Conservation (phyloP, 2,113 vertebrate genomes). For the Papio anubis region DNA sequence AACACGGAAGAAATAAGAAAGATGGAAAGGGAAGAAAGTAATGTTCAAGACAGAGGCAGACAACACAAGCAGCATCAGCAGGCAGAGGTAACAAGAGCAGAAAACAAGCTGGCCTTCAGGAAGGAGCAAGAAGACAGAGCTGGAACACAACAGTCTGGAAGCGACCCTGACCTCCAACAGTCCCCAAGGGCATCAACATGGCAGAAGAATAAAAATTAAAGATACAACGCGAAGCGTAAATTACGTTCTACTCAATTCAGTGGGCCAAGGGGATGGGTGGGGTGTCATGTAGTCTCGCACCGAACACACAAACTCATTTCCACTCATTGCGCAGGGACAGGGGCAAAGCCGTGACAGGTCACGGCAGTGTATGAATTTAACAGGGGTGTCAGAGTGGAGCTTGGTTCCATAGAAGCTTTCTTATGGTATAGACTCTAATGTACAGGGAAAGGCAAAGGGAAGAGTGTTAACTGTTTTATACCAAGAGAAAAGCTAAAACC, state of each 20-base stretch:
- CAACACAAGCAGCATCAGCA: not conserved
- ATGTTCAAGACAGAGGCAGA: not conserved
- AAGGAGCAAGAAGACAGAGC: not conserved
- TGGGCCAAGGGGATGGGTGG: not conserved
- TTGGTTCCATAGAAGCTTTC: not conserved
- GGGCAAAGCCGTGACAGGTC: not conserved
- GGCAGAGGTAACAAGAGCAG: not conserved
- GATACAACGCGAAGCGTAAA: rapidly evolving
- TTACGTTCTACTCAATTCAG: not conserved
- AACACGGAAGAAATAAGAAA: not conserved
- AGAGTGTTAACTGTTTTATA: not conserved
- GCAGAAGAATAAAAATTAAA: not conserved
- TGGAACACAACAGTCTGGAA: not conserved
- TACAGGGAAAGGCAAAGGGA: not conserved
- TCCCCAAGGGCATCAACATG: not conserved
- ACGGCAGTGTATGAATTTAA: not conserved
- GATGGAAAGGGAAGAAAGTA: not conserved
- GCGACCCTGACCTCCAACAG: not conserved
- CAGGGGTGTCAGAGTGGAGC: not conserved
- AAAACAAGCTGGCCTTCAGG: not conserved
- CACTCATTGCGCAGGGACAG: rapidly evolving
- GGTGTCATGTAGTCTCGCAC: not conserved
- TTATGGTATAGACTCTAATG: not conserved
- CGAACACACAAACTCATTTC: not conserved
- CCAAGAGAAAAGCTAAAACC: not conserved